A percentile compares a stretch with the other conserved stretches of the same genome.
phyloP scores from a whole-genome alignment of 2,797 vertebrate genomes.

The Aeoliscus strigatus region DNA sequence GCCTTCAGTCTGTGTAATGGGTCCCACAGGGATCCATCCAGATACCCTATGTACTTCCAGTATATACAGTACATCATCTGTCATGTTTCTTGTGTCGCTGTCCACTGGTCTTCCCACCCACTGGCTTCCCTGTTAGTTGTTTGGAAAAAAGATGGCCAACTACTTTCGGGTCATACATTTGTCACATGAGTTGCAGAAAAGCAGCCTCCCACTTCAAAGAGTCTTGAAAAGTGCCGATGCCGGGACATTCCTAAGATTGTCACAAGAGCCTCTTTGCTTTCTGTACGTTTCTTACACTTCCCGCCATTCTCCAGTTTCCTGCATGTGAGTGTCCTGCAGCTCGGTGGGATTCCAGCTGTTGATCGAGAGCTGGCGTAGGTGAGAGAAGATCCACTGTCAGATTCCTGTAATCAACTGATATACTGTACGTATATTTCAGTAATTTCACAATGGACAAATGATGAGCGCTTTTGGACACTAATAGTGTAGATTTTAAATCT shows the following conservation, averaged over 20 bases:
- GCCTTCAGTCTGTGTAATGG: too few species aligned
- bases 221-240: constrained; percentile 28
- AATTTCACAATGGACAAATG: not conserved
- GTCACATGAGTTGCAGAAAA: constrained; percentile 14
- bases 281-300: constrained; percentile 39
- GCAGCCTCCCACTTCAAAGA: constrained; percentile 33
- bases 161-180: constrained; percentile 5
- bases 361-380: constrained; percentile 37
- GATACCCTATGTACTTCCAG: too few species aligned
- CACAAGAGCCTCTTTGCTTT: constrained; percentile 27
- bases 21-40: not conserved
- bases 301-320: constrained; percentile 53
- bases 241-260: constrained; percentile 41
- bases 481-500: not conserved
- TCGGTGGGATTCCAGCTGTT: constrained; percentile 46
- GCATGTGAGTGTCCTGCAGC: constrained; percentile 22
- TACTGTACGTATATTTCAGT: constrained; percentile 20
- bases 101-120: too few species aligned
- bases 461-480: not conserved
- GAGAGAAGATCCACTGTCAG: constrained; percentile 5
- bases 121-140: too few species aligned
- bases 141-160: too few species aligned
- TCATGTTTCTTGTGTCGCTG: too few species aligned
- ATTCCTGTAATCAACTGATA: constrained; percentile 14
- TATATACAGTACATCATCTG: too few species aligned